Percentiles rank a stretch among this genome's conserved stretches.
phyloP scores from a whole-genome alignment of 2,113 vertebrate genomes.

The Circaetus gallicus region DNA sequence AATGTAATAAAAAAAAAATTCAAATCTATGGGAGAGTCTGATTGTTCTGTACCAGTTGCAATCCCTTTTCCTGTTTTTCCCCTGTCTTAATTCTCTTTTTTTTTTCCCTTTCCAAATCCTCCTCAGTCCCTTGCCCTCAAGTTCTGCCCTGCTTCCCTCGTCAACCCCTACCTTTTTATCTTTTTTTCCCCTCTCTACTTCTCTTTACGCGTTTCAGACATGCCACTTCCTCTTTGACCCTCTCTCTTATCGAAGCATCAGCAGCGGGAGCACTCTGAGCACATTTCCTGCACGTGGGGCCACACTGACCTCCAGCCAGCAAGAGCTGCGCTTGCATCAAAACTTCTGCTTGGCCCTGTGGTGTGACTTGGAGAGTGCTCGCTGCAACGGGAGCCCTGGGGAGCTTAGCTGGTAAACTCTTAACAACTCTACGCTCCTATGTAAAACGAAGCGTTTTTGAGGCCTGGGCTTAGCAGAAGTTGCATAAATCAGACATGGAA shows the following conservation, averaged over 20 bases:
- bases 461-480: not conserved
- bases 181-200: not conserved
- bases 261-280: constrained; percentile 21
- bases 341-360: not conserved
- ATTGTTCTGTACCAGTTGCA: not conserved
- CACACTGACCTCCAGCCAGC: not conserved
- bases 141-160: not conserved
- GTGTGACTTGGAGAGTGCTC: not conserved
- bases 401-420: not conserved
- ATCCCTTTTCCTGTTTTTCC: not conserved
- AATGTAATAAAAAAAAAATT: not conserved
- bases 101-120: not conserved
- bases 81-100: not conserved
- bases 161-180: not conserved
- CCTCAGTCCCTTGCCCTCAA: not conserved
- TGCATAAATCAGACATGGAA: not conserved
- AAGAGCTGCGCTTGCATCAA: not conserved
- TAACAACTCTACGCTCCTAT: fast-evolving
- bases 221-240: not conserved
- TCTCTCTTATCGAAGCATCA: not conserved
- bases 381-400: not conserved
- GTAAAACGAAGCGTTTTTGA: not conserved
- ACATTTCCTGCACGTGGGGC: not conserved
- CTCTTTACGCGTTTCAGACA: not conserved
- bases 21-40: not conserved